Evolutionary conservation across 2,888 invertebrate species (phyloP).

Genomic region (Macaria liturata): DNA sequence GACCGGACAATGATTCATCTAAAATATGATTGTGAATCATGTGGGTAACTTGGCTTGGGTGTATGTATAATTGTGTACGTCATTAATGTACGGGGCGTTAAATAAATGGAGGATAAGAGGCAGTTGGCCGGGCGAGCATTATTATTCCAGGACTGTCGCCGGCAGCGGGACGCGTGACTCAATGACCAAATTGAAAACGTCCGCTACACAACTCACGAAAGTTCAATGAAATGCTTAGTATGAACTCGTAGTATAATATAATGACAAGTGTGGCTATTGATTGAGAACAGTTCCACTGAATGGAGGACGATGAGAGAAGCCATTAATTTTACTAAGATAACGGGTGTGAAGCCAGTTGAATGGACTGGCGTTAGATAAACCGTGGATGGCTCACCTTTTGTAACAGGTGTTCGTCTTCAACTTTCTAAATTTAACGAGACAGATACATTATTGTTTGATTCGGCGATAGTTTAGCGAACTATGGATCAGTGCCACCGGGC

Average conservation of each 20-base stretch:
- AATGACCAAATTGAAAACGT: constrained; percentile 55
- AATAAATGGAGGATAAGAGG: constrained; percentile 44
- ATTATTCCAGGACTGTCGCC: constrained; percentile 56
- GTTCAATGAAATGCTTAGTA: constrained; percentile 36
- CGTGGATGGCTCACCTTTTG: constrained; percentile 14
- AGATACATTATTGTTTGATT: not conserved
- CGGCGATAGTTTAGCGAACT: not conserved
- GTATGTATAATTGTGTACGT: constrained; percentile 40
- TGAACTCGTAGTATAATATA: too few species aligned
- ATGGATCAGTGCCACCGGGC: not conserved
- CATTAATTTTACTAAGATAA: constrained; percentile 34
- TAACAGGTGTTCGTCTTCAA: constrained; percentile 11
- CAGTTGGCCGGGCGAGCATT: constrained; percentile 52
- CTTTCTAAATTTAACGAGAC: constrained; percentile 5
- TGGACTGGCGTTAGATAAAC: constrained; percentile 13
- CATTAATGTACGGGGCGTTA: constrained; percentile 50
- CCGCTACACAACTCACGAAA: constrained; percentile 40
- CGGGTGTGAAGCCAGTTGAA: constrained; percentile 30
- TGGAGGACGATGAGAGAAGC: constrained; percentile 31
- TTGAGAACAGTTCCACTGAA: constrained; percentile 30
- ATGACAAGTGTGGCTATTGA: constrained; percentile 27
- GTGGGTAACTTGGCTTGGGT: constrained; percentile 31
- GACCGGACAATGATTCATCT: constrained; percentile 72
- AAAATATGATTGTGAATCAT: constrained; percentile 73
- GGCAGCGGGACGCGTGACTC: constrained; percentile 43